Evolutionary conservation across 2,888 invertebrate genomes (phyloP).

Genomic region (Pyrocoelia pectoralis): DNA sequence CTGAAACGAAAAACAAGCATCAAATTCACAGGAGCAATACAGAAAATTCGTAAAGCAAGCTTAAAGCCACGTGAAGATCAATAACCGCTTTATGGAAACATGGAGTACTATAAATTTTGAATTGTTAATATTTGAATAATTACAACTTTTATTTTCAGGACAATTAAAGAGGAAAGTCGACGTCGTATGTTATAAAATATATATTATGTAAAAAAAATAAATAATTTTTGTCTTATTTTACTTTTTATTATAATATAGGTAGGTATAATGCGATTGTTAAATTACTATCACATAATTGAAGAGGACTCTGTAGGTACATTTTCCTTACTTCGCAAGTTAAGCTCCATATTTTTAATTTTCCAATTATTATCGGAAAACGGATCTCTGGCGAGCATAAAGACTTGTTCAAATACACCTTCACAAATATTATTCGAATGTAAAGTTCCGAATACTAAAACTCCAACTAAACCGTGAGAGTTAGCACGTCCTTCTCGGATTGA

Average conservation of each 20-base stretch:
- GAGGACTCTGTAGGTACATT: slow-evolving; percentile 39
- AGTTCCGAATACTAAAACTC: slow-evolving; percentile 70
- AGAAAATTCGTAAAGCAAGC: slow-evolving; percentile 2
- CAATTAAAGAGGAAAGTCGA: slow-evolving; percentile 7
- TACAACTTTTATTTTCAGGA: too few relatives aligned
- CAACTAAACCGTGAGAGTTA: slow-evolving; percentile 69
- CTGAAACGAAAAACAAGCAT: slow-evolving; percentile 23
- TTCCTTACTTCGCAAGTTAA: slow-evolving; percentile 58
- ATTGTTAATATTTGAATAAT: too few relatives aligned
- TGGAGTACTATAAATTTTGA: slow-evolving; percentile 33
- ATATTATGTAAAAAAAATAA: neutral
- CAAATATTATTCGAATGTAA: slow-evolving; percentile 63
- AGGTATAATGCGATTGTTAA: too few relatives aligned
- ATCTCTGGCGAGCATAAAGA: slow-evolving; percentile 70
- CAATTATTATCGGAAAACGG: slow-evolving; percentile 70
- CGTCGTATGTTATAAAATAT: neutral
- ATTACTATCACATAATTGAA: slow-evolving; percentile 33
- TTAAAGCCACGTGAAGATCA: slow-evolving; percentile 14
- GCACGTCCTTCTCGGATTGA: slow-evolving; percentile 70
- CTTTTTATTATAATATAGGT: too few relatives aligned
- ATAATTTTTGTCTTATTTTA: too few relatives aligned
- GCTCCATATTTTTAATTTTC: slow-evolving; percentile 69
- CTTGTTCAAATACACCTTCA: slow-evolving; percentile 72
- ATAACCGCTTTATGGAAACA: slow-evolving; percentile 32
- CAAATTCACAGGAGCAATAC: neutral